Evolutionary conservation across 2,113 vertebrate genomes (phyloP).

Genomic region (Equus quagga): DNA sequence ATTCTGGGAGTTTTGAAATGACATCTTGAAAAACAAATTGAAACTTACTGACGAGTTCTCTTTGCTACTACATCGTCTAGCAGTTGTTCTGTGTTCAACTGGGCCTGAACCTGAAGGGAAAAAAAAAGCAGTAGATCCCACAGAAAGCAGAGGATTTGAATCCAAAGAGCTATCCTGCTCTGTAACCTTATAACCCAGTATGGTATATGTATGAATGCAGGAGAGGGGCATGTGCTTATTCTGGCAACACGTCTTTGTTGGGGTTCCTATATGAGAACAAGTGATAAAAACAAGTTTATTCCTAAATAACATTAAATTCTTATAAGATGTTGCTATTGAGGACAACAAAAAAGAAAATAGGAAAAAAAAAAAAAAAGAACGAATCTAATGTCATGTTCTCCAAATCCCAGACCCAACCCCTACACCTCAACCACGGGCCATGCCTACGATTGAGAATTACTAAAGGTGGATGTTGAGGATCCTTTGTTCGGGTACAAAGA

Average conservation of each 20-base stretch:
- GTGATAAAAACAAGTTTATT: slow-evolving; percentile 51
- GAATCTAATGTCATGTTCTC: background rate
- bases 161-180: background rate
- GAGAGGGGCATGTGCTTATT: background rate
- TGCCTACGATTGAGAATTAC: background rate
- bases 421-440: background rate
- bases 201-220: background rate
- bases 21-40: slow-evolving; percentile 71
- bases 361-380: background rate
- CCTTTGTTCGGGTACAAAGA: slow-evolving; percentile 16
- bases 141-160: slow-evolving; percentile 56
- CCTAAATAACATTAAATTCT: slow-evolving; percentile 57
- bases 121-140: slow-evolving; percentile 64
- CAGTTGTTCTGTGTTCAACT: slow-evolving; percentile 88
- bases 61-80: slow-evolving; percentile 85
- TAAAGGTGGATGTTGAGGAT: slow-evolving; percentile 6
- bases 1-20: slow-evolving; percentile 62
- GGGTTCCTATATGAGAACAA: slow-evolving; percentile 6
- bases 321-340: background rate
- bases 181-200: slow-evolving; percentile 36
- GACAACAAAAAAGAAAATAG: background rate
- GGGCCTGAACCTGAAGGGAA: slow-evolving; percentile 89
- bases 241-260: background rate
- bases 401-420: slow-evolving; percentile 6
- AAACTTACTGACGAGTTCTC: slow-evolving; percentile 90